Percentiles rank a stretch among this genome's conserved stretches.
Evolutionary conservation across 2,888 invertebrate genomes (phyloP).

Genomic region (Polydrusus cervinus): DNA sequence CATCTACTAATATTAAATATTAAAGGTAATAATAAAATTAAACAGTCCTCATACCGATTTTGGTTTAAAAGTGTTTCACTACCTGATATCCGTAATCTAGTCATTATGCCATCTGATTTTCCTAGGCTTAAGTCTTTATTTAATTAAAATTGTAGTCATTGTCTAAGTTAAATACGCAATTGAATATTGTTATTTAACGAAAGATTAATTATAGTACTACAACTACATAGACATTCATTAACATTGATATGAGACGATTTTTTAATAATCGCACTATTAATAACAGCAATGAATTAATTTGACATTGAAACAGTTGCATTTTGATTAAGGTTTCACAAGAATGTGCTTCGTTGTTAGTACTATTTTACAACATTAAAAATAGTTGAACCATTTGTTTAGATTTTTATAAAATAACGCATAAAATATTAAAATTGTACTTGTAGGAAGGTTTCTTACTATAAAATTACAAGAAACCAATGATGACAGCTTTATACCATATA

Average conservation of each 20-base stretch:
- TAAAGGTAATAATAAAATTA: too few species aligned
- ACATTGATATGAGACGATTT: neutral
- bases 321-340: conserved; percentile 14
- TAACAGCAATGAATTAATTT: conserved; percentile 5
- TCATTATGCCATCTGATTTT: too few species aligned
- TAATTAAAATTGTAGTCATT: neutral
- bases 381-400: neutral
- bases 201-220: neutral
- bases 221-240: conserved; percentile 2
- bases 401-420: too few species aligned
- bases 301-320: conserved; percentile 13
- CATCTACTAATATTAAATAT: too few species aligned
- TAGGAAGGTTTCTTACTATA: too few species aligned
- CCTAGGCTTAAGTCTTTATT: neutral
- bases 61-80: too few species aligned
- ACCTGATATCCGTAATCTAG: too few species aligned
- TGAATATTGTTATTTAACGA: neutral
- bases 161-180: neutral
- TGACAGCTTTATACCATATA: too few species aligned
- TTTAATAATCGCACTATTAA: neutral
- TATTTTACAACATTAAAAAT: conserved; percentile 15
- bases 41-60: too few species aligned
- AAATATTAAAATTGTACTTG: too few species aligned
- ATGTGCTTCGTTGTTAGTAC: neutral
- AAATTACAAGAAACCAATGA: too few species aligned